phyloP scores from a whole-genome alignment of 2,797 vertebrate species.

The Glyptemys insculpta region DNA sequence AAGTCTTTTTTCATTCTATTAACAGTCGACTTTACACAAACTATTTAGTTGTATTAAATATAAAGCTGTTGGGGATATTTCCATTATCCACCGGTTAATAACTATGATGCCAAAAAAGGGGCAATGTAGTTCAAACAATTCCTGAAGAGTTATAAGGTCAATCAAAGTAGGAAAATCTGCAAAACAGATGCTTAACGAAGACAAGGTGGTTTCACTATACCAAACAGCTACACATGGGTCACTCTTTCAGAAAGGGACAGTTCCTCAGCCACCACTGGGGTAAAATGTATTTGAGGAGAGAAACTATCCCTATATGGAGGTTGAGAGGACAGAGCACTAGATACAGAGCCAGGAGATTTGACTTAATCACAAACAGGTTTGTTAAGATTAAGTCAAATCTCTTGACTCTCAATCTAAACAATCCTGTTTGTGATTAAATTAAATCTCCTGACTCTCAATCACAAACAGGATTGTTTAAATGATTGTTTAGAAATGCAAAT shows the following conservation, averaged over 20 bases:
- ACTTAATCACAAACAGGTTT: neutral
- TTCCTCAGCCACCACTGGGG: neutral
- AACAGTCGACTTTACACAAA: constrained; percentile 54
- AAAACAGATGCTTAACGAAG: neutral
- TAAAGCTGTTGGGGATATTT: neutral
- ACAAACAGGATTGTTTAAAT: too few relatives aligned
- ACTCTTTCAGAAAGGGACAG: neutral
- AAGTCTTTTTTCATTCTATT: neutral
- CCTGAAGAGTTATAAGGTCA: neutral
- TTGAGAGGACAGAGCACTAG: neutral
- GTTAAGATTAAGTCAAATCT: too few relatives aligned
- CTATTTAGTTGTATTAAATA: constrained; percentile 1
- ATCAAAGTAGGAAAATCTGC: neutral
- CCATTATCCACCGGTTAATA: neutral
- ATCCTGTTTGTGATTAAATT: too few relatives aligned
- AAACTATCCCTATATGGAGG: neutral
- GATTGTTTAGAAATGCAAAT: too few relatives aligned
- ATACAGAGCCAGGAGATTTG: neutral
- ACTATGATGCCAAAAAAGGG: neutral
- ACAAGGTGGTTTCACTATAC: neutral
- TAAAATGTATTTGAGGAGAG: neutral
- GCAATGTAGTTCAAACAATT: neutral
- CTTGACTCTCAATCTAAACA: too few relatives aligned
- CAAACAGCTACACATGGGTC: neutral
- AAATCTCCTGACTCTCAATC: too few relatives aligned